Conservation (phyloP, 2,797 vertebrate species). For the Esox lucius region DNA sequence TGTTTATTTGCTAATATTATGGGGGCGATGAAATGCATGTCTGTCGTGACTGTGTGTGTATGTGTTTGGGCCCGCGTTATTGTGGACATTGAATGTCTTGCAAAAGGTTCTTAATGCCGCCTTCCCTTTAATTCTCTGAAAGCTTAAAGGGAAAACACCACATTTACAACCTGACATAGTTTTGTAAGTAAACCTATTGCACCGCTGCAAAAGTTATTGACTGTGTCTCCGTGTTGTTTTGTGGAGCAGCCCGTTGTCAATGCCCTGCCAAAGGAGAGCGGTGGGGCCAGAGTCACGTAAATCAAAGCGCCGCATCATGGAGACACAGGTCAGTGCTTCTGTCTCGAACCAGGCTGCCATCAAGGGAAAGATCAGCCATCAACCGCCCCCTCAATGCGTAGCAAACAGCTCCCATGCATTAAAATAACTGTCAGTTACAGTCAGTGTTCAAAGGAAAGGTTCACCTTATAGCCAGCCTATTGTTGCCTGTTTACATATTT, state of each 20-base stretch:
- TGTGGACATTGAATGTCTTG: not conserved
- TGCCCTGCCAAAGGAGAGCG: conserved; percentile 75
- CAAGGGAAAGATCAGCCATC: conserved; percentile 1
- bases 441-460: conserved; percentile 30
- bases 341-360: conserved; percentile 25
- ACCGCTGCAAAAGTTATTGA: conserved; percentile 1
- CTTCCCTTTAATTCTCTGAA: not conserved
- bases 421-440: conserved; percentile 60
- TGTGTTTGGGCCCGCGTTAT: conserved; percentile 4
- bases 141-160: not conserved
- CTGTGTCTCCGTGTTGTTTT: conserved; percentile 30
- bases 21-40: not conserved
- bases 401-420: conserved; percentile 57
- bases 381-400: conserved; percentile 17
- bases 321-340: conserved; percentile 79
- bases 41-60: conserved; percentile 30
- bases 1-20: conserved; percentile 36
- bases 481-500: conserved; percentile 24
- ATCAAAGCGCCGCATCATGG: conserved; percentile 78
- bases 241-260: conserved; percentile 72
- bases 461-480: conserved; percentile 35
- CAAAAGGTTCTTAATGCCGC: not conserved
- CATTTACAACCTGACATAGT: not conserved
- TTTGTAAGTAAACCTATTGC: not conserved
- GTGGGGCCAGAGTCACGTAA: conserved; percentile 73